Conservation (phyloP, 2,888 invertebrate genomes). For the Synergus umbraculus region DNA sequence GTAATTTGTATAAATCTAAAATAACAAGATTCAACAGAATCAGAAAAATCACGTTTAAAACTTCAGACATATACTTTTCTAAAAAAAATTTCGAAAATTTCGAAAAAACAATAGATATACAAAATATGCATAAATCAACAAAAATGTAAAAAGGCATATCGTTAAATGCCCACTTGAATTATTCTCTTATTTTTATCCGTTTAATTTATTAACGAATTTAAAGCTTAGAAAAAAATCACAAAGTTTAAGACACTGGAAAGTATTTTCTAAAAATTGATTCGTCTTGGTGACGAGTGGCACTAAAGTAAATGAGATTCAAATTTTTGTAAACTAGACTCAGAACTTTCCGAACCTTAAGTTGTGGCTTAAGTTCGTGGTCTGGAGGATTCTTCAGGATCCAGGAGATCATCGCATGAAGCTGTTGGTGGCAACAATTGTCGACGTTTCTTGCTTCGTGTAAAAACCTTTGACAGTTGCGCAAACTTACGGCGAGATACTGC, state of each 20-base stretch:
- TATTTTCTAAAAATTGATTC: neutral
- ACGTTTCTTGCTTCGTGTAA: conserved; percentile 80
- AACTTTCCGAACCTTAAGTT: neutral
- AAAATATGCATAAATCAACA: neutral
- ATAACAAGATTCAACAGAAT: neutral
- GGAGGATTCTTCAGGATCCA: conserved; percentile 74
- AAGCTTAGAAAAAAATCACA: neutral
- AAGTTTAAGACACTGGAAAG: neutral
- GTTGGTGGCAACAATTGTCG: conserved; percentile 74
- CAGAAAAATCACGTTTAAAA: neutral
- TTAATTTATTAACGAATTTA: neutral
- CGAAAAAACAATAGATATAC: neutral
- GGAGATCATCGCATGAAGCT: conserved; percentile 74
- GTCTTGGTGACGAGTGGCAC: neutral
- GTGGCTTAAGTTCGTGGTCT: conserved; percentile 65
- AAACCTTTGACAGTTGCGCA: conserved; percentile 87
- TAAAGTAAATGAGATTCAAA: conserved; percentile 31
- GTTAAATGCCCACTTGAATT: neutral
- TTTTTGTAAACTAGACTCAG: conserved; percentile 36
- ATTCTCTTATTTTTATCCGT: neutral
- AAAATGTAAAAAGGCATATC: neutral
- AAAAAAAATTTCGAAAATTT: conserved; percentile 10
- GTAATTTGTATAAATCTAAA: neutral
- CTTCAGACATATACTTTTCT: neutral
- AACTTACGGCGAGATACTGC: conserved; percentile 89